A percentile compares a stretch with the other conserved stretches of the same genome.
phyloP scores from a whole-genome alignment of 2,888 invertebrate species.

The Bruchidius siliquastri region DNA sequence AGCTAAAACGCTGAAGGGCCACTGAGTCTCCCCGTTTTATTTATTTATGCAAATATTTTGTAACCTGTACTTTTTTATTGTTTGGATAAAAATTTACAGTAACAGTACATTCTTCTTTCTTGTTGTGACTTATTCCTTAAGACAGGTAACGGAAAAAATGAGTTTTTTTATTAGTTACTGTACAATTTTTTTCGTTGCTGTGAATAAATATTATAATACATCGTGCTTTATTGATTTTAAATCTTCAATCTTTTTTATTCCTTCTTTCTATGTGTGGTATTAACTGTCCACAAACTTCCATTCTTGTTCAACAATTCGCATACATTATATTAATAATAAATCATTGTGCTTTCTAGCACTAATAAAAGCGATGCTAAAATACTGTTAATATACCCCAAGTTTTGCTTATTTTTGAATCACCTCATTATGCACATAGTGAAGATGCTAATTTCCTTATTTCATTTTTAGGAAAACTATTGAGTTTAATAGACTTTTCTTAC shows the following conservation, averaged over 20 bases:
- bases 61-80: slow-evolving; percentile 13
- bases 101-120: neutral
- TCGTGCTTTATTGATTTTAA: neutral
- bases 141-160: neutral
- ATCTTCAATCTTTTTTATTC: neutral
- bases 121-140: neutral
- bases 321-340: too few relatives aligned
- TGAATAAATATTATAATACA: neutral
- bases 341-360: neutral
- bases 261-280: neutral
- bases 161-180: neutral
- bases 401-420: too few relatives aligned
- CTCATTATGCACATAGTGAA: too few relatives aligned
- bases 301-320: too few relatives aligned
- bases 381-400: neutral
- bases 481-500: too few relatives aligned
- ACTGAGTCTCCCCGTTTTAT: slow-evolving; percentile 16
- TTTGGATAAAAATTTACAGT: slow-evolving; percentile 9
- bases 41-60: neutral
- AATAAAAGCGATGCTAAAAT: neutral
- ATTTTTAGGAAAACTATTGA: too few relatives aligned
- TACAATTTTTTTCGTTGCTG: neutral
- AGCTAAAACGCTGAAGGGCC: slow-evolving; percentile 31
- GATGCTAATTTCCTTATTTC: too few relatives aligned
- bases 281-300: neutral